phyloP scores from a whole-genome alignment of 1,140 invertebrate species.

The Drosophila orena region DNA sequence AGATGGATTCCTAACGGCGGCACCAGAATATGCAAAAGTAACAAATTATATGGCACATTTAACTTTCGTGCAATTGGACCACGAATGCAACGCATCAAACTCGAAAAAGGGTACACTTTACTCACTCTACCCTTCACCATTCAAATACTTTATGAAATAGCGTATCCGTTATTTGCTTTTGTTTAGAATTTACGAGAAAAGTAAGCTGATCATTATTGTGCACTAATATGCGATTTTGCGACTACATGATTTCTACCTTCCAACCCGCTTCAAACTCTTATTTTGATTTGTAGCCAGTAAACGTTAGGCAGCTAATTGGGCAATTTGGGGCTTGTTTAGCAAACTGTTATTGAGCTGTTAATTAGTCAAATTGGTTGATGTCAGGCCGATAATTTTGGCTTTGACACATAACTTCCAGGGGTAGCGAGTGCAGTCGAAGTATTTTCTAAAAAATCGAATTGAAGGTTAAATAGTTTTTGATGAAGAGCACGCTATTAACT shows the following conservation, averaged over 20 bases:
- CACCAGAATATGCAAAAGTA: slow-evolving; percentile 57
- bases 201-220: too few relatives aligned
- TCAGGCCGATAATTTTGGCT: slow-evolving; percentile 33
- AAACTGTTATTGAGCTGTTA: slow-evolving; percentile 44
- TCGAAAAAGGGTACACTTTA: too few relatives aligned
- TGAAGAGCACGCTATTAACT: slow-evolving; percentile 18
- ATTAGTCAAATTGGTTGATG: slow-evolving; percentile 49
- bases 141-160: too few relatives aligned
- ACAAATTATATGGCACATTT: slow-evolving; percentile 50
- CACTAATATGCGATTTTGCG: not conserved
- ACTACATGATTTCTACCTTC: not conserved
- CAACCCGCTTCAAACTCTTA: too few relatives aligned
- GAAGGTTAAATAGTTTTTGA: slow-evolving; percentile 41
- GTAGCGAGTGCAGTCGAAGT: too few relatives aligned
- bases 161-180: too few relatives aligned
- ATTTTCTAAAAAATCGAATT: slow-evolving; percentile 15
- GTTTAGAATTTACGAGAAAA: not conserved
- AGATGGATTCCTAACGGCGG: slow-evolving; percentile 38
- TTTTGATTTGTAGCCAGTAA: too few relatives aligned
- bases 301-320: slow-evolving; percentile 28
- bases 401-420: slow-evolving; percentile 9
- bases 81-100: too few relatives aligned
- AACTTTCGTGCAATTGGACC: slow-evolving; percentile 37
- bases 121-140: too few relatives aligned
- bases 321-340: slow-evolving; percentile 36